Evolutionary conservation across 1,140 invertebrate species (phyloP), one percentile per base, ranked within the genome.

Genomic region (Melanaphis sacchari): DNA sequence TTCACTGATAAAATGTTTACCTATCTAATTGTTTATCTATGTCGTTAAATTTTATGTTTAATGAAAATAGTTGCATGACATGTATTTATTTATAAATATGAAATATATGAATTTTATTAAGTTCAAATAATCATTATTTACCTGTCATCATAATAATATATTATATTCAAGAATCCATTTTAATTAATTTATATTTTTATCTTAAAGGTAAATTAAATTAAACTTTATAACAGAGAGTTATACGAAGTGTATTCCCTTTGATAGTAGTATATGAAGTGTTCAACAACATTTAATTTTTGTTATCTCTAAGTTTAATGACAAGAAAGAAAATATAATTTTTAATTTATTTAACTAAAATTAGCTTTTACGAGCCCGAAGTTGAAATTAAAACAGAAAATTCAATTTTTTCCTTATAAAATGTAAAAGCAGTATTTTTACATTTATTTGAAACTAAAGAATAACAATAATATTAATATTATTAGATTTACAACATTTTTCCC

Each of bases 301-400:
- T 90, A 90, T 90, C 89, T 90, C 36, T 41, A 41, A 66, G 54
- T 41, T 59, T 41, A 90, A 90, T 59, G 52, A 41, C n/a, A 89
- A 24, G 36, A 89, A 89, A 89, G 38, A 41, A 41, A 90, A 90
- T 76, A 66, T 66, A 41, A 59, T 21, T 90, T 66, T 90, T 90
- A 66, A 90, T 59, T 90, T 90, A 66, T 59, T 90, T 41, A 40
- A 6, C 89, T 41, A n/a, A 90, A 59, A 90, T 31, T 31, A 66
- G n/a, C 88, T 52, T 66, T 90, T 24, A 26, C 41, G 26, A 41
- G 26, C n/a, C 36, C 7, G 43, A 66, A 90, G 31, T 90, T 90
- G 38, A 52, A 43, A 90, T 66, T 90, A 90, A 90, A 90, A 90
- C 54, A n/a, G 36, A 66, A 66, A 66, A 90, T 41, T 66, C 26